Base-by-base conservation (phyloP, 2,797 vertebrate species). In the Gorsachius magnificus region DNA sequence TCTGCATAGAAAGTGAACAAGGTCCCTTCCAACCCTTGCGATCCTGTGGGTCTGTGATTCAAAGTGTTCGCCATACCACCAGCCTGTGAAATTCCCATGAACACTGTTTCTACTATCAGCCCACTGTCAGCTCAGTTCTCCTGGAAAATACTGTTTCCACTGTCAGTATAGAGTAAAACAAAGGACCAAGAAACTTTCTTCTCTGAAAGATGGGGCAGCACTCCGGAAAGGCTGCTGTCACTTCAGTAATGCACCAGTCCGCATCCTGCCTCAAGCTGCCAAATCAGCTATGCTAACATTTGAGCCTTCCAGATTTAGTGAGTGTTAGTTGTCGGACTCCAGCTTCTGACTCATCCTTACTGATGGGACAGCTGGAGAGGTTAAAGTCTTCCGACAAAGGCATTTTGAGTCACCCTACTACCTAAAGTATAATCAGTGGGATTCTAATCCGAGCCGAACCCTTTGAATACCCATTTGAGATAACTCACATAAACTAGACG, bases 231-330 rank as follows among this genome's bases (percentile, higher is more conserved):
- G 54, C 69, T 87, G 21, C 43, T 83, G 80, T 75, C 74, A 68
- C 41, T 36, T 81, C 76, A 74, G 33, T 65, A 85, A 74, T 9
- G 16, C 46, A 51, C 21, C 26, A 78, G 33, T 76, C 77, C 21
- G 36, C 31, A 86, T 86, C 54, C 77, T 82, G 28, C 26, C 45
- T 53, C 60, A 76, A 2, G 75, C 66, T 91, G 78, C 69, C 79
- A 83, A 38, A 78, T 93, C 83, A 69, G 83, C 78, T 65, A 50
- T 28, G 65, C 46, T 43, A 90, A 81, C 85, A 86, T 83, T 82
- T 96, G 80, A 90, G 86, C 80, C 65, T 93, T 95, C 94, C 92
- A 90, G 70, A 95, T 93, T 93, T 96, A 95, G 90, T 33, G 38
- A 41, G 58, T 21, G 41, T 76, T 58, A 63, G 53, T 53, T 75